phyloP scores from a whole-genome alignment of 2,797 vertebrate species.

The Potorous gilbertii region DNA sequence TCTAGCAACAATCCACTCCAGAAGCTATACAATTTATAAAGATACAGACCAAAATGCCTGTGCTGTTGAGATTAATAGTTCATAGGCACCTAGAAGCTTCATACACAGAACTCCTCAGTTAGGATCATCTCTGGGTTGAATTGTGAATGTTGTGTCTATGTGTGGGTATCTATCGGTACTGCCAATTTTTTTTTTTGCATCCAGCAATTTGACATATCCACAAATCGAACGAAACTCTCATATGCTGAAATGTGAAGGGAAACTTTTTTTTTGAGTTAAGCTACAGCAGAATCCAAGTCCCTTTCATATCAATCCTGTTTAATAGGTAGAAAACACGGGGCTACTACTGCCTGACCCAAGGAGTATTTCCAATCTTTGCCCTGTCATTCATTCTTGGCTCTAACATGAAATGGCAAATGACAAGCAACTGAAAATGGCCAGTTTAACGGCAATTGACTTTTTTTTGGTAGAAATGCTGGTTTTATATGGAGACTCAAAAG shows the following conservation, averaged over 20 bases:
- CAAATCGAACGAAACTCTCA: slow-evolving; percentile 69
- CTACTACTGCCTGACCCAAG: slow-evolving; percentile 61
- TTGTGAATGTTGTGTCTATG: slow-evolving; percentile 25
- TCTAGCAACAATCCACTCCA: slow-evolving; percentile 67
- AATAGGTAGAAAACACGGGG: slow-evolving; percentile 56
- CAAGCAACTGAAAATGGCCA: slow-evolving; percentile 84
- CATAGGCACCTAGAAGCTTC: slow-evolving; percentile 71
- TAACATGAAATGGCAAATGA: slow-evolving; percentile 88
- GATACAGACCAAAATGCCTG: slow-evolving; percentile 51
- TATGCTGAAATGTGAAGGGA: slow-evolving; percentile 10
- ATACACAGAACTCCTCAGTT: slow-evolving; percentile 53
- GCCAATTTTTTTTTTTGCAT: slow-evolving; percentile 88
- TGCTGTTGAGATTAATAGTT: slow-evolving; percentile 44
- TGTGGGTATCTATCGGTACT: slow-evolving; percentile 67
- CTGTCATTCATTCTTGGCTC: slow-evolving; percentile 64
- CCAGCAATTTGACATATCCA: slow-evolving; percentile 87
- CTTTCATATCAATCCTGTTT: slow-evolving; percentile 71
- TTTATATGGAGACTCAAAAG: slow-evolving; percentile 79
- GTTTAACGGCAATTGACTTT: slow-evolving; percentile 77
- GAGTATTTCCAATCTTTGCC: slow-evolving; percentile 79
- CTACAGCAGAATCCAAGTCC: slow-evolving; percentile 64
- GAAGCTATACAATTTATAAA: slow-evolving; percentile 63
- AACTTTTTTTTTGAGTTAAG: slow-evolving; percentile 17
- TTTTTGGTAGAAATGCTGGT: slow-evolving; percentile 75
- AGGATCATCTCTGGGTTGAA: slow-evolving; percentile 67